Evolutionary conservation across 2,888 invertebrate genomes (phyloP).

Genomic region (Capitulum mitella): DNA sequence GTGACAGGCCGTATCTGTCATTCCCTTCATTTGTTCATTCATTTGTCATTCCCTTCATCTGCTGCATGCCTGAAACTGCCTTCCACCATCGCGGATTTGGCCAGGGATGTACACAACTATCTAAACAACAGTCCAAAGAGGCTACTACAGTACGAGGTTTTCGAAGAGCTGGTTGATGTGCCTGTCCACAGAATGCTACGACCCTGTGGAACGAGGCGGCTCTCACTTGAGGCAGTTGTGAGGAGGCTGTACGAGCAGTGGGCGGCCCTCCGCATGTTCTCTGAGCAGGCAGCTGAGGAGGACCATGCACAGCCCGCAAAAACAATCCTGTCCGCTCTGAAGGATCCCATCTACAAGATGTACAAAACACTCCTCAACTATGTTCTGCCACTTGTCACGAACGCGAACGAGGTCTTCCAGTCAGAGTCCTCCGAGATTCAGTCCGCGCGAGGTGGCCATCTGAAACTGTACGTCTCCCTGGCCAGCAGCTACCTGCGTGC

Average conservation of each 20-base stretch:
- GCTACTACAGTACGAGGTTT: neutral
- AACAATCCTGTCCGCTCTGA: too few species aligned
- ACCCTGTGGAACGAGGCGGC: too few species aligned
- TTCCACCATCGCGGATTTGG: too few species aligned
- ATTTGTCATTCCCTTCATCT: constrained; percentile 2
- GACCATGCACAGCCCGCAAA: neutral
- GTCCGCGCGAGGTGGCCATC: neutral
- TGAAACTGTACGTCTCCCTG: neutral
- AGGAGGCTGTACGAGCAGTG: constrained; percentile 1
- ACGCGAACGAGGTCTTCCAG: neutral
- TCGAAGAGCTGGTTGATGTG: neutral
- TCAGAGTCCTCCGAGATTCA: neutral
- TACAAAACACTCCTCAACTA: neutral
- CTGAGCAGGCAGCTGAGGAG: neutral
- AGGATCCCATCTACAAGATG: too few species aligned
- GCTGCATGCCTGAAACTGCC: neutral
- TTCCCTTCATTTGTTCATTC: too few species aligned
- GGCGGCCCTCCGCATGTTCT: neutral
- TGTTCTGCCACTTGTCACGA: neutral
- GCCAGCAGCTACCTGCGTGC: neutral
- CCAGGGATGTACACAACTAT: too few species aligned
- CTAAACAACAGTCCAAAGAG: neutral
- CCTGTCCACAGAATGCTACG: neutral
- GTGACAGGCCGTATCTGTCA: neutral
- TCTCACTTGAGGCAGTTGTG: too few species aligned